Evolutionary conservation across 2,797 vertebrate genomes (phyloP), one percentile per base, ranked within the genome.

Genomic region (Pseudomugil tenellus): DNA sequence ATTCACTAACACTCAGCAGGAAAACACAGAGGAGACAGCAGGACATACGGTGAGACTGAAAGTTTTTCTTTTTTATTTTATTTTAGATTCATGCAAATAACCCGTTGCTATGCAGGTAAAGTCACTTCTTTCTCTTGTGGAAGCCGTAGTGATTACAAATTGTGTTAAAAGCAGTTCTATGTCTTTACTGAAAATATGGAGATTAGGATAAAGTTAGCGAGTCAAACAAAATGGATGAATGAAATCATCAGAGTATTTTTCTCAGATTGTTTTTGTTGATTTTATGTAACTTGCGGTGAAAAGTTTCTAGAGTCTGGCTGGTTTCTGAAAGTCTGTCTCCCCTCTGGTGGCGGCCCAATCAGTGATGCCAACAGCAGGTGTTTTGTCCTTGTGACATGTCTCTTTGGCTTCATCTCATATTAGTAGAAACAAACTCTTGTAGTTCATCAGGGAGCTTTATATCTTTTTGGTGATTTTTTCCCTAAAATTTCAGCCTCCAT

Each of bases 21-120:
- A 43, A 58, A 29, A 58, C 43, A 35, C n/a, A 65, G 43, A 49
- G 0, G 28, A 72, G 63, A 16, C 67, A 70, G 23, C 46, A 8
- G 43, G 12, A 58, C 6, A 48, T 49, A 39, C 61, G 83, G 89
- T 91, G 75, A 84, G 81, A 79, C 49, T 8, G 19, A 3, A 12
- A 72, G 1, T 17, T 2, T 13, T n/a, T 65, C 6, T 31, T n/a
- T 65, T 4, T 31, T 54, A 16, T 14, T 25, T n/a, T 26, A 31
- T 13, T 21, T 58, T 13, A 37, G 8, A 39, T 51, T n/a, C 7
- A 21, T 29, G 23, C 35, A 35, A 10, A 48, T 23, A 7, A 12
- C 5, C 14, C 35, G 9, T 26, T 57, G 25, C 13, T 35, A n/a
- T 12, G 0, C 9, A 19, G 13, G 16, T 29, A 17, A 5, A 53